Conservation (phyloP, 2,888 invertebrate species). For the Amphipyra berbera region DNA sequence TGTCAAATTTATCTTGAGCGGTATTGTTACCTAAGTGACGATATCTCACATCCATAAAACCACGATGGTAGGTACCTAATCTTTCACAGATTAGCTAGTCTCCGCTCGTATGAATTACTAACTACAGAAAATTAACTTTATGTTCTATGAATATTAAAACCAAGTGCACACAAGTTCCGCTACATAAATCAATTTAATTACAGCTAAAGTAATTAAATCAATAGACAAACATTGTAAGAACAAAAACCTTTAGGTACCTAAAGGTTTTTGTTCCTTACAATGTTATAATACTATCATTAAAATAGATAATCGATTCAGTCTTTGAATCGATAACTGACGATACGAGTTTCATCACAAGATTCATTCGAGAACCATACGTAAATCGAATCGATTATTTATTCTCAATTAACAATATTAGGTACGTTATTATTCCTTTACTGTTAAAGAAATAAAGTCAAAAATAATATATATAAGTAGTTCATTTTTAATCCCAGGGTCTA, state of each 20-base stretch:
- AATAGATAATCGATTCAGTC: constrained; percentile 49
- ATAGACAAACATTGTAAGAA: constrained; percentile 32
- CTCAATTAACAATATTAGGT: constrained; percentile 61
- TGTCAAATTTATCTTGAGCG: too few species aligned
- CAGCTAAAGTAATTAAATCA: constrained; percentile 28
- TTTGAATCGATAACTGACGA: constrained; percentile 54
- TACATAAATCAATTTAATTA: constrained; percentile 45
- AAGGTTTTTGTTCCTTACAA: too few species aligned
- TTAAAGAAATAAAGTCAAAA: constrained; percentile 66
- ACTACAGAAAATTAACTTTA: constrained; percentile 43
- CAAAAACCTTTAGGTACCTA: constrained; percentile 28
- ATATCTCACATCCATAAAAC: neutral
- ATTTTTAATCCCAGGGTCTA: too few species aligned
- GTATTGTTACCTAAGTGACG: too few species aligned
- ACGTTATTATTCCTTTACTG: constrained; percentile 59
- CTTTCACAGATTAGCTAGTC: constrained; percentile 21
- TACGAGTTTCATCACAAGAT: constrained; percentile 52
- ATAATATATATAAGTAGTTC: too few species aligned
- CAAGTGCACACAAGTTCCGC: constrained; percentile 40
- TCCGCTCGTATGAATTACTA: constrained; percentile 25
- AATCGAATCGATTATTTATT: constrained; percentile 71
- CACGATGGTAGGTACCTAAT: constrained; percentile 6
- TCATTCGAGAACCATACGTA: constrained; percentile 44
- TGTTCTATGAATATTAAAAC: constrained; percentile 48
- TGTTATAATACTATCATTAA: constrained; percentile 52